phyloP scores from a whole-genome alignment of 2,888 invertebrate species.

The Amiota minor region DNA sequence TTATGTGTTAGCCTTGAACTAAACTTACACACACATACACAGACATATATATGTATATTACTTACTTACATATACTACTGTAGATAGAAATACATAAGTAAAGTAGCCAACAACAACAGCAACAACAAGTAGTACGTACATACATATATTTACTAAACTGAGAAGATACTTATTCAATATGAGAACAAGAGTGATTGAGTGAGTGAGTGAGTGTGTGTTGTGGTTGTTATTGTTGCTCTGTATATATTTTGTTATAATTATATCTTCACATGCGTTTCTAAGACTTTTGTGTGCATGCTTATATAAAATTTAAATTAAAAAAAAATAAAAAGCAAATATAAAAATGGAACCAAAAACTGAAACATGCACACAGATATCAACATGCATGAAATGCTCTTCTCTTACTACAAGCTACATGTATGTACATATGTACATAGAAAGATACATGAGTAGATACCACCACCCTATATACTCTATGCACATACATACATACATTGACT shows the following conservation, averaged over 20 bases:
- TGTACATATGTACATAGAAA: background rate
- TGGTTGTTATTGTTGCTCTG: background rate
- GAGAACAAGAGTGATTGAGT: background rate
- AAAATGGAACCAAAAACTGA: background rate
- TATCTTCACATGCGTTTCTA: conserved; percentile 27
- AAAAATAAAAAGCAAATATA: background rate
- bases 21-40: conserved; percentile 6
- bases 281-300: conserved; percentile 18
- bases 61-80: no score
- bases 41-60: background rate
- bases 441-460: no score
- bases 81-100: no score
- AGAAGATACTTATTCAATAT: no score
- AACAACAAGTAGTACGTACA: background rate
- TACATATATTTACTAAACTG: background rate
- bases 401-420: background rate
- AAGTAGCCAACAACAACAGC: no score
- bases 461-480: no score
- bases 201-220: background rate
- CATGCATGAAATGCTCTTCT: background rate
- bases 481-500: conserved; percentile 18
- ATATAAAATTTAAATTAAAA: conserved; percentile 3
- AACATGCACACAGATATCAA: background rate
- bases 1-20: conserved; percentile 23
- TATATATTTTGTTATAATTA: conserved; percentile 13